phyloP scores from a whole-genome alignment of 30 jellyfish, hydroid and myxozoan species.

The Aurelia coerulea region DNA sequence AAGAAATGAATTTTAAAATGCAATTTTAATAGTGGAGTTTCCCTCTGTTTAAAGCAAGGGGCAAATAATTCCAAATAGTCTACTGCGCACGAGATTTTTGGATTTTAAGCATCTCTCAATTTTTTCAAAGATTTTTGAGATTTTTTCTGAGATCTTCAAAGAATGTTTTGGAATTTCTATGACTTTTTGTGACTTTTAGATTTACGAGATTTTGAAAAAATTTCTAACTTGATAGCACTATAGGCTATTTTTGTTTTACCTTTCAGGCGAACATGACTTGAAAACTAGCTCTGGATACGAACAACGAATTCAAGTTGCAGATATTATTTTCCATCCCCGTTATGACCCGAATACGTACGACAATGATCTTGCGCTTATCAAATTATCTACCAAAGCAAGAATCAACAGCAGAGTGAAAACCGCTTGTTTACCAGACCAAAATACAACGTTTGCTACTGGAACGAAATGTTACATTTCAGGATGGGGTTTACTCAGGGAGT shows the following conservation, averaged over 20 bases:
- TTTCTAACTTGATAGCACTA: no score
- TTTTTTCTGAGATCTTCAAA: no score
- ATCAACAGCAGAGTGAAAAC: conserved; percentile 83
- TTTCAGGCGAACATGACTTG: conserved; percentile 90
- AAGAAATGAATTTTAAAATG: no score
- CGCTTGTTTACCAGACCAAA: conserved; percentile 94
- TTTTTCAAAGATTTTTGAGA: no score
- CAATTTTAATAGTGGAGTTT: no score
- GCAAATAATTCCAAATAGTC: no score
- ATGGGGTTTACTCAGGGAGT: conserved; percentile 95
- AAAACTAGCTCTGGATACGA: conserved; percentile 74
- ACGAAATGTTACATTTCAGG: conserved; percentile 92
- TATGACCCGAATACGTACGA: conserved; percentile 64
- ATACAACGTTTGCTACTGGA: conserved; percentile 84
- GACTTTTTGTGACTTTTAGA: no score
- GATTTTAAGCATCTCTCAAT: no score
- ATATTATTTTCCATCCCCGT: conserved; percentile 85
- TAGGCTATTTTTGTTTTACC: not conserved
- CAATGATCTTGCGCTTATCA: conserved; percentile 85
- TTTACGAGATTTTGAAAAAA: no score
- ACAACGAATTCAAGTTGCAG: conserved; percentile 77
- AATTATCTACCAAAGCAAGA: conserved; percentile 67
- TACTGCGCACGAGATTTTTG: no score
- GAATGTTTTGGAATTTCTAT: no score
- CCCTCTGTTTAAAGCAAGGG: no score